Conservation (phyloP, 2,888 invertebrate genomes). For the Acronicta alni region DNA sequence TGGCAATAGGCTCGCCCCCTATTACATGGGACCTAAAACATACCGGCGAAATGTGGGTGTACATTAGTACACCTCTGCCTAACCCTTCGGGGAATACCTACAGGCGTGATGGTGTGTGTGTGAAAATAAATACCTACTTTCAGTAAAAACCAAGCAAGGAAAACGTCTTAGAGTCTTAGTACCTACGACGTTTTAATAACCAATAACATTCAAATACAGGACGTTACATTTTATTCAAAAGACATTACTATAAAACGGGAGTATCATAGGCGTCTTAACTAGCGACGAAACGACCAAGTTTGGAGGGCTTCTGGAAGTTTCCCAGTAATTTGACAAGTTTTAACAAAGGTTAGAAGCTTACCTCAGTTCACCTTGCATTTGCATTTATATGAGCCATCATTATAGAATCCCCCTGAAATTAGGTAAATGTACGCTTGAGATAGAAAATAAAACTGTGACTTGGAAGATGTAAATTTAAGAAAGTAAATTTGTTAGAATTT, state of each 20-base stretch:
- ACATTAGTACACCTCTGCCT: too few relatives aligned
- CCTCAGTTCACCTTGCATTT: slow-evolving; percentile 57
- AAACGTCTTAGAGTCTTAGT: too few relatives aligned
- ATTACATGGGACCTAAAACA: too few relatives aligned
- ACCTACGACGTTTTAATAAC: slow-evolving; percentile 14
- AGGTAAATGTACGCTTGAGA: slow-evolving; percentile 34
- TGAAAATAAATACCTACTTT: too few relatives aligned
- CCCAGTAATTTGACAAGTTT: slow-evolving; percentile 67
- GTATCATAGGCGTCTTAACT: slow-evolving; percentile 28
- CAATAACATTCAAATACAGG: slow-evolving; percentile 30
- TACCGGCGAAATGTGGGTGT: too few relatives aligned
- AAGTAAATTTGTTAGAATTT: slow-evolving; percentile 3
- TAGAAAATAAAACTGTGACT: slow-evolving; percentile 31
- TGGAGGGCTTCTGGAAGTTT: slow-evolving; percentile 49
- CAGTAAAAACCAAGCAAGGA: too few relatives aligned
- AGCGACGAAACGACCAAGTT: slow-evolving; percentile 46
- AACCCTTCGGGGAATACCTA: too few relatives aligned
- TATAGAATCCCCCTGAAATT: slow-evolving; percentile 50
- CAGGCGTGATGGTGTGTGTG: too few relatives aligned
- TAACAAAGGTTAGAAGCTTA: slow-evolving; percentile 60
- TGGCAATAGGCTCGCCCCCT: too few relatives aligned
- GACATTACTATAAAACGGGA: slow-evolving; percentile 20
- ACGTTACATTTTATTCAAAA: slow-evolving; percentile 27
- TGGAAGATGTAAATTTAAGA: not conserved
- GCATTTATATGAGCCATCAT: slow-evolving; percentile 62